phyloP scores from a whole-genome alignment of 2,888 invertebrate genomes.

The Aphidoletes aphidimyza region DNA sequence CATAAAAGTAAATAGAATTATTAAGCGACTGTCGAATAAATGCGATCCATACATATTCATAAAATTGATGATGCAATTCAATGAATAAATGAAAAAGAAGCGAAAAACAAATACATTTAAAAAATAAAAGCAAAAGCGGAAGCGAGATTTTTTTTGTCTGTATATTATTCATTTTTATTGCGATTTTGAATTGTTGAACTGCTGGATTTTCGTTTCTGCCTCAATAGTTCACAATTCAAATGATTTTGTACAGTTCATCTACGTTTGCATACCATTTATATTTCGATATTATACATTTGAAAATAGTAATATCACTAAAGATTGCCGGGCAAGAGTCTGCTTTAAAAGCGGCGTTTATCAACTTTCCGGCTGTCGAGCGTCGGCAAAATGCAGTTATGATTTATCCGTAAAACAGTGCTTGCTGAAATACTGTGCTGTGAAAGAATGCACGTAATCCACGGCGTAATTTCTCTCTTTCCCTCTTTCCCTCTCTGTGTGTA shows the following conservation, averaged over 20 bases:
- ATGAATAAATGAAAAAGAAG: background rate
- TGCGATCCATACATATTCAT: constrained; percentile 1
- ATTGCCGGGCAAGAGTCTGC: background rate
- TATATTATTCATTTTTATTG: constrained; percentile 28
- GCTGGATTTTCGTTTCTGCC: background rate
- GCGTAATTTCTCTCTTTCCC: no score
- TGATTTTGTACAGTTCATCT: background rate
- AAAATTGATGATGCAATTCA: background rate
- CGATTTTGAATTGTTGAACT: constrained; percentile 37
- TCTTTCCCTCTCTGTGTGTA: no score
- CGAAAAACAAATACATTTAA: background rate
- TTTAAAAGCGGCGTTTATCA: background rate
- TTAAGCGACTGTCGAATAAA: background rate
- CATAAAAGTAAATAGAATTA: constrained; percentile 23
- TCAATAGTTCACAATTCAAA: constrained; percentile 33
- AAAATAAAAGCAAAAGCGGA: background rate
- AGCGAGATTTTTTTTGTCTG: constrained; percentile 6
- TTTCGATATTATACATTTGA: background rate
- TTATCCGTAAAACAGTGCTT: background rate
- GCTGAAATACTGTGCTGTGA: background rate
- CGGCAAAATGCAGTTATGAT: background rate
- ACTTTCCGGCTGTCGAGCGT: background rate
- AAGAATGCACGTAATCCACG: no score
- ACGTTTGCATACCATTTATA: background rate
- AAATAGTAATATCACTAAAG: background rate